Conservation (phyloP, 2,113 vertebrate genomes). For the Hylia prasina region DNA sequence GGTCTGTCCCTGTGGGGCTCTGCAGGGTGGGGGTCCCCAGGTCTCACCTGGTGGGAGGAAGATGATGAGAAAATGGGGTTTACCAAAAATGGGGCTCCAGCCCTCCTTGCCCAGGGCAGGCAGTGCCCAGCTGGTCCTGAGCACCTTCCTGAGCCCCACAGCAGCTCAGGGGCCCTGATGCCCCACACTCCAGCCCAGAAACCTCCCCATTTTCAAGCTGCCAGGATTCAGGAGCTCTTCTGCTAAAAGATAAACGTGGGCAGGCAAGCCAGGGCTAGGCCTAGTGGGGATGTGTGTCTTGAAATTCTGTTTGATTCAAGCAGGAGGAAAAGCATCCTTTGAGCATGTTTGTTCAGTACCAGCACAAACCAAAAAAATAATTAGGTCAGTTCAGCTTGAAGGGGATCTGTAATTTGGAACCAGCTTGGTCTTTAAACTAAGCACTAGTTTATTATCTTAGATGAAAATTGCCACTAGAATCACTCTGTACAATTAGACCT, state of each 20-base stretch:
- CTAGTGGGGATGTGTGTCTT: background rate
- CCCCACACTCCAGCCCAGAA: background rate
- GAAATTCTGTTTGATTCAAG: background rate
- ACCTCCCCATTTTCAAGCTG: background rate
- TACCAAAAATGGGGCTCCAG: slow-evolving; percentile 36
- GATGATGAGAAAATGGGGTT: background rate
- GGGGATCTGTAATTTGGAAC: background rate
- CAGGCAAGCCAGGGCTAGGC: background rate
- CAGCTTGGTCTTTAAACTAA: background rate
- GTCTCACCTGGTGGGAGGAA: background rate
- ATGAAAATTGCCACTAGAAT: background rate
- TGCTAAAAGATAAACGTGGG: background rate
- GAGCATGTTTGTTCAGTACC: background rate
- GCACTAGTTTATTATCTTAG: background rate
- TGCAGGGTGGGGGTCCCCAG: background rate
- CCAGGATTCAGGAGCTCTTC: background rate
- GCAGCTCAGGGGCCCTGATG: background rate
- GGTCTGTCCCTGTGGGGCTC: background rate
- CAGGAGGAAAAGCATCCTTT: background rate
- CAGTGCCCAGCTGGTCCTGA: background rate
- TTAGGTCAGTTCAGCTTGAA: background rate
- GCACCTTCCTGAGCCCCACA: background rate
- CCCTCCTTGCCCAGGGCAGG: background rate
- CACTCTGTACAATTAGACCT: background rate
- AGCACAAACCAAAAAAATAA: background rate